Evolutionary conservation across 2,113 vertebrate species (phyloP), one percentile per base, ranked within the genome.

Genomic region (Paraplagusia blochii): DNA sequence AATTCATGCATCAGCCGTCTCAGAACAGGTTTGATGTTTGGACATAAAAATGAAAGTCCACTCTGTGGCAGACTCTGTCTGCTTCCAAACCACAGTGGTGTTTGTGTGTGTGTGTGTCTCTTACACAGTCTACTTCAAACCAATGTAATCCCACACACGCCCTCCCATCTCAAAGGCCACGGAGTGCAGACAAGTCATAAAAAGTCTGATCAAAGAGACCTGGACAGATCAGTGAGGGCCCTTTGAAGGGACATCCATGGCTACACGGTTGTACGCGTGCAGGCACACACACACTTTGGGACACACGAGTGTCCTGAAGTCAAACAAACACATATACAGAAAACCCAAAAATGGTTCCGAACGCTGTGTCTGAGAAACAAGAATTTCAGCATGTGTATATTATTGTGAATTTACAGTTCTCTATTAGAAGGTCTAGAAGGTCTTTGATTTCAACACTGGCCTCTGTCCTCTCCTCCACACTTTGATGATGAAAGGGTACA

Each of bases 211-310:
- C 78, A 85, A 86, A 86, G 77, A 69, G 53, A 65, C 70, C 48
- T 6, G 55, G 76, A 76, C 80, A 73, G 63, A 81, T 81, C 72
- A 74, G 69, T 74, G 79, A 83, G 76, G 69, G 68, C 74, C 72
- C 78, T 81, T 84, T 81, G 80, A 83, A 83, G 81, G 71, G 80
- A 79, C 72, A 66, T 81, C 69, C 76, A 68, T 61, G 56, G 77
- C 72, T 77, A 84, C 68, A 77, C 66, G 45, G 53, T 59, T 44
- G 52, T 66, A 53, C 52, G 53, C 68, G 76, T n/a, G n/a, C n/a
- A n/a, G n/a, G n/a, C n/a, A n/a, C n/a, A n/a, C n/a, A n/a, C n/a
- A n/a, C n/a, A n/a, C 66, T 62, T 38, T 51, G 57, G 58, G 57
- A 13, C 54, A 56, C 44, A 63, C 50, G 18, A 44, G 13, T 38